phyloP scores from a whole-genome alignment of 2,888 invertebrate species.

The Malacosoma neustria region DNA sequence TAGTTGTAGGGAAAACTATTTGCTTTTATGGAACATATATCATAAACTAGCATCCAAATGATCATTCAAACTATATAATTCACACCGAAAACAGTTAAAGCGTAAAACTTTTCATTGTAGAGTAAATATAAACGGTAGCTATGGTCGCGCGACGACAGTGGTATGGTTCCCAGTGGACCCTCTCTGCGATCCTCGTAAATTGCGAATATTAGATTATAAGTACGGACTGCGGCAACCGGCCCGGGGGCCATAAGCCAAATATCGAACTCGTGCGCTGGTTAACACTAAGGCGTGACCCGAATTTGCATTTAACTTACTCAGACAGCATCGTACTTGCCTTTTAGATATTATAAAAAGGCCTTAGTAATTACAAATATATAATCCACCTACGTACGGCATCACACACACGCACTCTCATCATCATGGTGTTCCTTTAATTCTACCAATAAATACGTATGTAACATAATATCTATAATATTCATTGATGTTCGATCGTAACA shows the following conservation, averaged over 20 bases:
- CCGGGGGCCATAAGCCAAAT: constrained; percentile 60
- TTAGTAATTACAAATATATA: no score
- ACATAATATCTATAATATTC: not conserved
- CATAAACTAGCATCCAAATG: no score
- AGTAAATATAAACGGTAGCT: constrained; percentile 62
- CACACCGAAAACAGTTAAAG: not conserved
- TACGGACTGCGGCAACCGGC: constrained; percentile 54
- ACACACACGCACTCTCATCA: no score
- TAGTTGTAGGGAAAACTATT: no score
- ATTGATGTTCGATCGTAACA: constrained; percentile 1
- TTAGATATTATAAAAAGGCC: no score
- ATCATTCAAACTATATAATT: no score
- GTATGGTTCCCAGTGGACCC: constrained; percentile 58
- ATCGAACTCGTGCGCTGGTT: constrained; percentile 59
- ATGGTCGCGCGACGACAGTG: constrained; percentile 61
- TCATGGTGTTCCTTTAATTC: no score
- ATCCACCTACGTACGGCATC: no score
- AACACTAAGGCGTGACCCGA: constrained; percentile 61
- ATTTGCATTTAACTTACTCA: constrained; percentile 30
- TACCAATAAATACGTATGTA: no score
- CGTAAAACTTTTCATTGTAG: constrained; percentile 22
- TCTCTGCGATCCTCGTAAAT: constrained; percentile 68
- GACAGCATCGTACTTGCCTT: constrained; percentile 22
- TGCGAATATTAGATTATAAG: constrained; percentile 75
- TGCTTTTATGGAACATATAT: no score